A percentile compares a stretch with the other conserved stretches of the same genome.
phyloP scores from a whole-genome alignment of 2,797 vertebrate species.

The Epinephelus coioides region DNA sequence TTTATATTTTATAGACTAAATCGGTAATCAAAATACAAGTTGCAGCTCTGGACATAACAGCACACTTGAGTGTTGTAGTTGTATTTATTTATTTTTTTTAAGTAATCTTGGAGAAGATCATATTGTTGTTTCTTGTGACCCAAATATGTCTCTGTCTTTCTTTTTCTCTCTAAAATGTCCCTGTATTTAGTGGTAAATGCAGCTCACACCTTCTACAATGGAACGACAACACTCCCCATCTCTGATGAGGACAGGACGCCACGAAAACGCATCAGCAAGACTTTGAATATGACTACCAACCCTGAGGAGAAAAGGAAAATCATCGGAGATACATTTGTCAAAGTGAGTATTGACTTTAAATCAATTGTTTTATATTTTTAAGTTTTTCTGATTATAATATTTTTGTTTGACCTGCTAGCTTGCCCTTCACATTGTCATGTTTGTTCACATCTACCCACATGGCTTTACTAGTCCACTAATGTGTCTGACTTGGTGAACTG shows the following conservation, averaged over 20 bases:
- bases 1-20: not conserved
- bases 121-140: slow-evolving; percentile 11
- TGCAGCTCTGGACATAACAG: not conserved
- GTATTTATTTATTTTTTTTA: not conserved
- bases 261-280: slow-evolving; percentile 98
- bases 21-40: not conserved
- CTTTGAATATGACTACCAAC: slow-evolving; percentile 98
- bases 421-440: not conserved
- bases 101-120: not conserved
- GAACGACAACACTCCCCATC: slow-evolving; percentile 98
- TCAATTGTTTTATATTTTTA: not conserved
- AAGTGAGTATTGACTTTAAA: slow-evolving; percentile 82
- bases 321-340: slow-evolving; percentile 98
- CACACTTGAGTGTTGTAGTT: not conserved
- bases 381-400: not conserved
- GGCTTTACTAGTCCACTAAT: not conserved
- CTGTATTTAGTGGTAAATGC: slow-evolving; percentile 93
- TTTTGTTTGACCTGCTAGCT: not conserved
- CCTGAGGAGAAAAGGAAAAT: slow-evolving; percentile 99
- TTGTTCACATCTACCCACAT: not conserved
- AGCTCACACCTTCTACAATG: slow-evolving; percentile 98
- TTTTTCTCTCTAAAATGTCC: not conserved
- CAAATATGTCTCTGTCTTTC: not conserved
- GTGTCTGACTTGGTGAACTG: slow-evolving; percentile 5
- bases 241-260: slow-evolving; percentile 98